Base-by-base conservation (phyloP, 2,888 invertebrate species). In the Lampropteryx suffumata region DNA sequence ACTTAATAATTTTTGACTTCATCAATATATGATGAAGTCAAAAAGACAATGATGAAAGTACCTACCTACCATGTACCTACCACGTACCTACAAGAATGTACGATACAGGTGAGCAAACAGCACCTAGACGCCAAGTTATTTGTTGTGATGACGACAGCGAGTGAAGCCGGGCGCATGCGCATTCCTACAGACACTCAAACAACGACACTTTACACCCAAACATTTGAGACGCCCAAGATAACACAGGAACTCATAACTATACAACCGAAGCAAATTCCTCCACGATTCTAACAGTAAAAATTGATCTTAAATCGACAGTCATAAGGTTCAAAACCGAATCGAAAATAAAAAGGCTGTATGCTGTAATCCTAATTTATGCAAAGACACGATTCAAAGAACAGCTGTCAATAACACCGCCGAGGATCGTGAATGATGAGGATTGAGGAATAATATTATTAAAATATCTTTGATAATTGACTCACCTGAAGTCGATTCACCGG, bases 401-500 rank as follows among this genome's bases (percentile, higher is more conserved):
- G 65, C 66, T 74, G 76, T 74, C 73, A 65, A 67, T 69, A 61
- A 61, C 28, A 56, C 65, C 50, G 57, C 35, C 53, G 57, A 39
- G 42, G 32, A 49, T 30, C 45, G 17, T 33, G 44, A 43, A 50
- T 37, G 44, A 47, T 41, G 24, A 30, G 3, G 13, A 14, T n/a
- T n/a, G 1, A 28, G 26, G 12, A 53, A 45, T 26, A 32, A 32
- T 12, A 30, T 21, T 30, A n/a, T n/a, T 0, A 34, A 12, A 32
- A n/a, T 9, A 29, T 21, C 10, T 12, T 7, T 4, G 8, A 7
- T 2, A 17, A 35, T 21, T 8, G n/a, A 76, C 86, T 86, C 79
- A 85, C 86, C 84, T 86, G 83, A 60, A 55, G 27, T 51, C 57
- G 57, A 62, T 42, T 65, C 57, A 66, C 68, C 63, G 59, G 62